Evolutionary conservation across 2,113 vertebrate species (phyloP).

Genomic region (Uropsilus gracilis): DNA sequence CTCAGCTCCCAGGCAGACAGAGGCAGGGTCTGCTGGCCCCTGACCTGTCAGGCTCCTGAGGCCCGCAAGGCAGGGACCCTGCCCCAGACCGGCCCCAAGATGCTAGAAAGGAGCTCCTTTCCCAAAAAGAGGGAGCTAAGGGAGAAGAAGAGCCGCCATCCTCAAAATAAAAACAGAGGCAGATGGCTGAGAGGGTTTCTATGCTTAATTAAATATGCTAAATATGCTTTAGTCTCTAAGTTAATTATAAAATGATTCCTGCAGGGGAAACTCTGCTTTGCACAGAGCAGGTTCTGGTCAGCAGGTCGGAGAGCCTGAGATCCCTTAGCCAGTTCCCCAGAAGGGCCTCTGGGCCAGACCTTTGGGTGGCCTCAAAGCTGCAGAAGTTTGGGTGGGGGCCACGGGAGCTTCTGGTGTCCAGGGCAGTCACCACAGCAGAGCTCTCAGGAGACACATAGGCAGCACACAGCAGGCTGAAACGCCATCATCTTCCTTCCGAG

Average conservation of each 20-base stretch:
- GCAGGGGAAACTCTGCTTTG: constrained; percentile 22
- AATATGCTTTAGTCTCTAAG: constrained; percentile 76
- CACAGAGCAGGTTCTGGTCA: constrained; percentile 22
- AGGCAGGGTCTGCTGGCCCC: neutral
- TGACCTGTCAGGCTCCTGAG: neutral
- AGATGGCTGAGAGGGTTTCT: constrained; percentile 75
- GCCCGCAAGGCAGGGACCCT: neutral
- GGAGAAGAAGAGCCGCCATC: constrained; percentile 6
- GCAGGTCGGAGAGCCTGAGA: neutral
- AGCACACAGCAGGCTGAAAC: neutral
- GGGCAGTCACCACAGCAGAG: neutral
- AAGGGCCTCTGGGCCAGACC: neutral
- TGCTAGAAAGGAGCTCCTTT: constrained; percentile 57
- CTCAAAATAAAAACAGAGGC: constrained; percentile 75
- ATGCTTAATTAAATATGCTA: constrained; percentile 78
- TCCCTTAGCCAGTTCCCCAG: neutral
- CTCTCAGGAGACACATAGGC: neutral
- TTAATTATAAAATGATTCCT: constrained; percentile 72
- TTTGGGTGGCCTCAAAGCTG: neutral
- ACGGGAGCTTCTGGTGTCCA: neutral
- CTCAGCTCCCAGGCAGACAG: neutral
- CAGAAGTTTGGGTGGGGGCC: neutral
- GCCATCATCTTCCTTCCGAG: neutral
- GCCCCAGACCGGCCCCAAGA: neutral
- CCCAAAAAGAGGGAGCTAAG: constrained; percentile 44